phyloP scores from a whole-genome alignment of 1,140 invertebrate genomes.

The Triops cancriformis region DNA sequence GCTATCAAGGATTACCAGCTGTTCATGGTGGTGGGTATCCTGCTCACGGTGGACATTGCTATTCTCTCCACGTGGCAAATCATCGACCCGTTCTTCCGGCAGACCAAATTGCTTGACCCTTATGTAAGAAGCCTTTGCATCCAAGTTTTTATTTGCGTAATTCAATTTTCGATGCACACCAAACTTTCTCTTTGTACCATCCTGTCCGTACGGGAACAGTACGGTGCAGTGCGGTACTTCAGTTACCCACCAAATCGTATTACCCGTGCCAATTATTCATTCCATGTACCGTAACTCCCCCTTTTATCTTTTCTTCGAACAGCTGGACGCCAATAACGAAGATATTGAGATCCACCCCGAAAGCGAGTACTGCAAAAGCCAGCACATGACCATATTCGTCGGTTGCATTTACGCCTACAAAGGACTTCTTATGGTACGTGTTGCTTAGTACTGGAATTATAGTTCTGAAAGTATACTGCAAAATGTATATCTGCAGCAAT shows the following conservation, averaged over 20 bases:
- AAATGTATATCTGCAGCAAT: no score
- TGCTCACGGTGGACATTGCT: conserved; percentile 80
- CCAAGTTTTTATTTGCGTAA: neutral
- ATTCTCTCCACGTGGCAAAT: conserved; percentile 97
- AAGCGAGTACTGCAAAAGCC: conserved; percentile 93
- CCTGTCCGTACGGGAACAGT: no score
- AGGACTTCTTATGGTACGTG: conserved; percentile 83
- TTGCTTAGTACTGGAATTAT: neutral
- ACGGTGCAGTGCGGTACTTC: neutral
- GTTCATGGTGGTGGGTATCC: conserved; percentile 89
- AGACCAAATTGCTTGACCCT: conserved; percentile 77
- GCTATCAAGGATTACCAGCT: conserved; percentile 97
- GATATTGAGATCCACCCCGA: conserved; percentile 85
- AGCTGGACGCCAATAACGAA: conserved; percentile 77
- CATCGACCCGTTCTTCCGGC: conserved; percentile 87
- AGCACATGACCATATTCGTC: conserved; percentile 88
- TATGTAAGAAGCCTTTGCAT: conserved; percentile 57
- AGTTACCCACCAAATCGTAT: neutral
- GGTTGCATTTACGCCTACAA: conserved; percentile 95
- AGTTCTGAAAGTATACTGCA: no score
- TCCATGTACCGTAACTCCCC: neutral
- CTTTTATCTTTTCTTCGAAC: conserved; percentile 35
- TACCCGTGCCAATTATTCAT: conserved; percentile 22
- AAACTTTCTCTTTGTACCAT: neutral
- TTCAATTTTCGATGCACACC: neutral